These are phyloP conservation scores for Cinara cedri DNA, from an alignment of 2,888 invertebrate genomes.

Conservation along the genomic window DNA sequence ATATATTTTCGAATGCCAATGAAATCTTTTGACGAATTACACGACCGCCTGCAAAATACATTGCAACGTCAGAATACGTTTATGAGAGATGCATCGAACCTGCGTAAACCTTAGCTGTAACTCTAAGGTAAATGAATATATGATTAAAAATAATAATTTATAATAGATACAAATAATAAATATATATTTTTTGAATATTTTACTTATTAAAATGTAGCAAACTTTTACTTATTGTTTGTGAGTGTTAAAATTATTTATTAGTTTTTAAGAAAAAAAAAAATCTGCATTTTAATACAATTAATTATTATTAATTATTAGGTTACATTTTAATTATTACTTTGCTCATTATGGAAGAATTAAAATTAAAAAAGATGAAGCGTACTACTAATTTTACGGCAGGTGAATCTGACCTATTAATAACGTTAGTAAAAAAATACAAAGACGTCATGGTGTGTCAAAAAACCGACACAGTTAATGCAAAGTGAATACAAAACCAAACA, in stretches of 20 bases:
- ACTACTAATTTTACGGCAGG: too few species aligned
- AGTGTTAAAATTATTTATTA: slow-evolving; percentile 10
- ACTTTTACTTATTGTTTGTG: slow-evolving; percentile 27
- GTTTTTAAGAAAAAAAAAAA: not conserved
- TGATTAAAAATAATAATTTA: slow-evolving; percentile 17
- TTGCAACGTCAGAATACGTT: slow-evolving; percentile 54
- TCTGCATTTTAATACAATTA: slow-evolving; percentile 16
- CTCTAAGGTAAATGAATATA: slow-evolving; percentile 55
- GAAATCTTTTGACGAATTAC: slow-evolving; percentile 54
- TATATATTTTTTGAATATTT: slow-evolving; percentile 36
- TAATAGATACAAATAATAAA: slow-evolving; percentile 10
- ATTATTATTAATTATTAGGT: too few species aligned
- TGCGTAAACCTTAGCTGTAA: slow-evolving; percentile 55
- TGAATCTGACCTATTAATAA: too few species aligned
- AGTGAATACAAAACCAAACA: too few species aligned
- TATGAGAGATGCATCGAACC: slow-evolving; percentile 57
- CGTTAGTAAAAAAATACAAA: too few species aligned
- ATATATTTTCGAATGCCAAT: slow-evolving; percentile 56
- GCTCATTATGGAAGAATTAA: not conserved
- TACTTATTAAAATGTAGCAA: slow-evolving; percentile 38
- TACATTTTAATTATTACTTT: not conserved
- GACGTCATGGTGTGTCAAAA: too few species aligned
- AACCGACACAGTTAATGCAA: too few species aligned
- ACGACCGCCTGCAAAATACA: slow-evolving; percentile 44
- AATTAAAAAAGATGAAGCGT: not conserved